A percentile compares a stretch with the other conserved stretches of the same genome.
Conservation (phyloP, 2,113 vertebrate genomes). For the Ascaphus truei region DNA sequence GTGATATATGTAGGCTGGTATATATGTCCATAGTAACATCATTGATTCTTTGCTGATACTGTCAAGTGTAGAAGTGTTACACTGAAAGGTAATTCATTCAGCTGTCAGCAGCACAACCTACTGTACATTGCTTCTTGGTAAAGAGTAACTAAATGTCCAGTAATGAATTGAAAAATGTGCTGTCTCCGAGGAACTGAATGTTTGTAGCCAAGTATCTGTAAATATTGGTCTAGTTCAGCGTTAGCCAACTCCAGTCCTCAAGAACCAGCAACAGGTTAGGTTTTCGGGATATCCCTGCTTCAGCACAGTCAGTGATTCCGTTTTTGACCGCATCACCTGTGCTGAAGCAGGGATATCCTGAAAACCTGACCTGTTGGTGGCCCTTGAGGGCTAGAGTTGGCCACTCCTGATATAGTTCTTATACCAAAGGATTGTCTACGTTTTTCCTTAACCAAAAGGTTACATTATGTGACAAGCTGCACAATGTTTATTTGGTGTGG, state of each 20-base stretch:
- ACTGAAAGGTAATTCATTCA: constrained; percentile 7
- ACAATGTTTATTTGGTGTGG: neutral
- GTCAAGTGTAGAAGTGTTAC: neutral
- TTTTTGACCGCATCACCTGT: no score
- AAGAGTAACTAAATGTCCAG: neutral
- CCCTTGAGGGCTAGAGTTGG: no score
- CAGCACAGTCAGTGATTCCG: no score
- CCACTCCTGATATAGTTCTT: no score
- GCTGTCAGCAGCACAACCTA: neutral
- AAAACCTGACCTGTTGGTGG: no score
- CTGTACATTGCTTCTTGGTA: neutral
- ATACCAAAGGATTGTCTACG: neutral
- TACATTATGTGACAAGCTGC: neutral
- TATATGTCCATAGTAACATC: neutral
- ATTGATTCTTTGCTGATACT: constrained; percentile 2
- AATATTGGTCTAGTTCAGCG: constrained; percentile 27
- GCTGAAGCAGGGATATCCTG: no score
- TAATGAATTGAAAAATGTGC: neutral
- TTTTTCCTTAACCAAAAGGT: neutral
- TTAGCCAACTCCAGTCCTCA: no score
- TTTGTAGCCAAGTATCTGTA: constrained; percentile 15
- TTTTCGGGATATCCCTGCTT: no score
- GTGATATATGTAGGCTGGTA: neutral
- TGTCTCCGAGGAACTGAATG: neutral
- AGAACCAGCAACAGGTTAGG: no score